phyloP scores from a whole-genome alignment of 2,797 vertebrate genomes.

The Glossophaga mutica region DNA sequence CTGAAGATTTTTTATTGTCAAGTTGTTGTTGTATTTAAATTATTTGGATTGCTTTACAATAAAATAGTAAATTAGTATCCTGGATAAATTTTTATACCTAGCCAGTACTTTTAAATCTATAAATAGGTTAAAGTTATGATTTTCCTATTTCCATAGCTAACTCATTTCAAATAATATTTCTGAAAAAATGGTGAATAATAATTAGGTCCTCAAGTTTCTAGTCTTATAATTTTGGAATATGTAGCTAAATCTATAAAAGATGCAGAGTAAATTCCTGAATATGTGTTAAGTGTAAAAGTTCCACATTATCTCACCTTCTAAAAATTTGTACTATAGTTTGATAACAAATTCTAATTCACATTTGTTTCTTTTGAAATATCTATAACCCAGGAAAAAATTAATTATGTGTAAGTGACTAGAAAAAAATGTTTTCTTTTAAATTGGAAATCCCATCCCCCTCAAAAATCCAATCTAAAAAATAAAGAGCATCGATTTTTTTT shows the following conservation, averaged over 20 bases:
- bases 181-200: not conserved
- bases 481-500: not conserved
- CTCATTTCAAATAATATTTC: not conserved
- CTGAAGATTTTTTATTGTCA: not conserved
- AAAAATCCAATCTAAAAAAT: conserved; percentile 10
- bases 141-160: not conserved
- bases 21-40: not conserved
- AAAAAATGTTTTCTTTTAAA: not conserved
- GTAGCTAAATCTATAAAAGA: conserved; percentile 7
- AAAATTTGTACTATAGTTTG: not conserved
- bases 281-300: not conserved
- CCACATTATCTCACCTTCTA: not conserved
- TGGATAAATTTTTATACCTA: not conserved
- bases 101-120: not conserved
- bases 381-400: not conserved
- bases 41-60: not conserved
- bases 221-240: not conserved
- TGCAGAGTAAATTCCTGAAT: not conserved
- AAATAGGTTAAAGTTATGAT: not conserved
- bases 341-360: not conserved
- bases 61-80: not conserved
- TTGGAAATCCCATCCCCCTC: not conserved
- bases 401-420: not conserved
- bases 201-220: not conserved
- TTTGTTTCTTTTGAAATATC: not conserved